Percentiles rank a stretch among this genome's conserved stretches.
Conservation (phyloP, 53 echinoderm and acorn worm genomes). For the Arbacia lixula region DNA sequence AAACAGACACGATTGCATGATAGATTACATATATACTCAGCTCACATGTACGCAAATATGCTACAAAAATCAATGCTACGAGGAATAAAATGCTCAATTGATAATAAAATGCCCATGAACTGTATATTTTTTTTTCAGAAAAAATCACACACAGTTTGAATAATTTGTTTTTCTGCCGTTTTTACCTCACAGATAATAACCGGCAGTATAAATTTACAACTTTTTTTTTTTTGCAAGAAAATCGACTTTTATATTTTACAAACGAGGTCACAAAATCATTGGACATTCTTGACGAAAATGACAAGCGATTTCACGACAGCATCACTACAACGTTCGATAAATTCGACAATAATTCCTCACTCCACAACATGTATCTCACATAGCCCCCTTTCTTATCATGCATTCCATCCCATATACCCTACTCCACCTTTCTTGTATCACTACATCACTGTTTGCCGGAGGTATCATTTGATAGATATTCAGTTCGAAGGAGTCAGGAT, state of each 20-base stretch:
- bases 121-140: conserved; percentile 28
- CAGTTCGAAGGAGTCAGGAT: too few relatives aligned
- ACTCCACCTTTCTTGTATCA: too few relatives aligned
- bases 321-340: too few relatives aligned
- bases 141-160: conserved; percentile 57
- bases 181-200: not conserved
- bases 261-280: too few relatives aligned
- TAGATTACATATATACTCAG: conserved; percentile 13
- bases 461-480: too few relatives aligned
- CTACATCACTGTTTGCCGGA: too few relatives aligned
- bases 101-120: conserved; percentile 57
- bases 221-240: not conserved
- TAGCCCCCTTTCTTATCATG: too few relatives aligned
- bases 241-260: too few relatives aligned
- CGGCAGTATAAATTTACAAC: conserved; percentile 8
- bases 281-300: too few relatives aligned
- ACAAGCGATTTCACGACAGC: not conserved
- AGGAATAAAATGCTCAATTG: conserved; percentile 26
- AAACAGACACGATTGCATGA: conserved; percentile 2
- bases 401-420: too few relatives aligned
- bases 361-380: too few relatives aligned
- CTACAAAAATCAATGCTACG: conserved; percentile 34
- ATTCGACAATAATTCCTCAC: too few relatives aligned
- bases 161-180: conserved; percentile 14
- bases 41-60: conserved; percentile 26